phyloP scores from a whole-genome alignment of 2,888 invertebrate genomes.

The Megamerina dolium region DNA sequence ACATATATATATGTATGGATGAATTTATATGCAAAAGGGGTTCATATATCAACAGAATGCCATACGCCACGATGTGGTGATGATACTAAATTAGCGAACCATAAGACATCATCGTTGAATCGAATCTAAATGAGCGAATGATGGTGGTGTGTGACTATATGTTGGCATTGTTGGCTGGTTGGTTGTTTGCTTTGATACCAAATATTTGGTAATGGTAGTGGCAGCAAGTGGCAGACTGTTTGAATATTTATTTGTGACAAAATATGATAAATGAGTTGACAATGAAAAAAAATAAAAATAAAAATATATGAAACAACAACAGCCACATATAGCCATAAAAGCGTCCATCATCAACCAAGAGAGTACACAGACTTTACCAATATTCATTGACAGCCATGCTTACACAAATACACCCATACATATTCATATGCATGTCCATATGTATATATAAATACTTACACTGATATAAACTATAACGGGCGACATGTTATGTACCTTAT shows the following conservation, averaged over 20 bases:
- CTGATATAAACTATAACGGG: too few species aligned
- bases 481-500: neutral
- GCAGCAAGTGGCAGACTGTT: conserved; percentile 1
- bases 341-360: neutral
- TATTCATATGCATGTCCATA: conserved; percentile 22
- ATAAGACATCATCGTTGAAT: conserved; percentile 7
- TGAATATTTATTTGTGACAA: conserved; percentile 20
- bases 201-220: too few species aligned
- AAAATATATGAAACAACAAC: too few species aligned
- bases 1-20: neutral
- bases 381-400: too few species aligned
- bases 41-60: conserved; percentile 10
- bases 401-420: conserved; percentile 18
- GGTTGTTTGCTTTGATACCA: too few species aligned
- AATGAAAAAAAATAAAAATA: too few species aligned
- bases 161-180: too few species aligned
- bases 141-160: neutral
- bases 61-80: neutral
- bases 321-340: conserved; percentile 19
- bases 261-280: conserved; percentile 35
- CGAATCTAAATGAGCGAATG: neutral
- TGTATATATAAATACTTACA: conserved; percentile 5
- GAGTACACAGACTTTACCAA: neutral
- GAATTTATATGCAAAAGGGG: conserved; percentile 4
- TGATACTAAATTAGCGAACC: conserved; percentile 11